These are phyloP conservation scores for Notolabrus celidotus DNA, from an alignment of 2,797 vertebrate species.

Conservation along the genomic window DNA sequence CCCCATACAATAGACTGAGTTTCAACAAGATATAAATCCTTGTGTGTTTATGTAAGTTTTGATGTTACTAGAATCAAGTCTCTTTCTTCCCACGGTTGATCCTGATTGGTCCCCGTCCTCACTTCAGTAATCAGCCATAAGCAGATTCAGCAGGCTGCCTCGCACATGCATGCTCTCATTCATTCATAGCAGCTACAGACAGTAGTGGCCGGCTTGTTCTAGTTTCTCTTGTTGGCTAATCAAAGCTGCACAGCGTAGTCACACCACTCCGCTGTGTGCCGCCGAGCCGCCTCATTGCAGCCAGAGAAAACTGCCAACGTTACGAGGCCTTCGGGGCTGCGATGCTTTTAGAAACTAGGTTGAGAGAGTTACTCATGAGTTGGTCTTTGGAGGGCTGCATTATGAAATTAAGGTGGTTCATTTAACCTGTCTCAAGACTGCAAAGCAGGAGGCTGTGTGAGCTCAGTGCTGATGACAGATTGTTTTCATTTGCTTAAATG, in stretches of 20 bases:
- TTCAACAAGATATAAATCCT: too few relatives aligned
- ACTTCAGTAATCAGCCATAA: not conserved
- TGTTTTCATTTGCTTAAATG: slow-evolving; percentile 39
- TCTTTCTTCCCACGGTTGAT: not conserved
- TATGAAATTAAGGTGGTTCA: slow-evolving; percentile 45
- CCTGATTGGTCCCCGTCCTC: not conserved
- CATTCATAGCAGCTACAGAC: slow-evolving; percentile 2
- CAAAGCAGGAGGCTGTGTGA: slow-evolving; percentile 6
- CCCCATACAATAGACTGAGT: too few relatives aligned
- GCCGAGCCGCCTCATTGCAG: slow-evolving; percentile 40
- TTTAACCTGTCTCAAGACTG: slow-evolving; percentile 37
- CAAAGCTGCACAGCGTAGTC: slow-evolving; percentile 22
- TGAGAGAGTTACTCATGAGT: slow-evolving; percentile 61
- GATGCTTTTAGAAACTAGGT: slow-evolving; percentile 66
- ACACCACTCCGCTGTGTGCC: slow-evolving; percentile 21
- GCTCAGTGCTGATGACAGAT: slow-evolving; percentile 9
- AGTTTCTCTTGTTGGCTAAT: slow-evolving; percentile 30
- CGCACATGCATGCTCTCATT: not conserved
- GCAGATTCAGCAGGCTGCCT: not conserved
- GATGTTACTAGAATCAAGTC: too few relatives aligned
- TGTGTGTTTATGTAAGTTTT: too few relatives aligned
- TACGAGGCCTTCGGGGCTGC: slow-evolving; percentile 58
- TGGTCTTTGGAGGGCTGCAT: slow-evolving; percentile 55
- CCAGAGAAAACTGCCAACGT: slow-evolving; percentile 30
- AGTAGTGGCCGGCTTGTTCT: slow-evolving; percentile 11